Base-by-base conservation (phyloP, 2,113 vertebrate genomes). In the Coregonus clupeaformis region DNA sequence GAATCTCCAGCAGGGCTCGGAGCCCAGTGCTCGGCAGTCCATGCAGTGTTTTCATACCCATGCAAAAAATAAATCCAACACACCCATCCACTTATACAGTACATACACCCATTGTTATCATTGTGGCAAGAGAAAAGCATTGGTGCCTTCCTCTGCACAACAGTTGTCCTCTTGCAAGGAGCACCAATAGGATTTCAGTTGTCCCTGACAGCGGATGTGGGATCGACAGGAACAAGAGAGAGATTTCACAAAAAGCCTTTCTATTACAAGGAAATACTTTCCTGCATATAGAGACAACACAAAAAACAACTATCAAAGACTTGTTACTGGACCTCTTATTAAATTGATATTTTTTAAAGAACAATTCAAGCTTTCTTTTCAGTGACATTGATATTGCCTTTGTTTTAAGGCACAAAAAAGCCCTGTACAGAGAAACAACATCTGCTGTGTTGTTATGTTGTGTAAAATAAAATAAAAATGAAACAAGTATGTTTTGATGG, bases 391-490 rank as follows among this genome's bases (percentile, higher is more conserved):
- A 86, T 92, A 88, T 93, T 91, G 94, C 91, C 94, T 95, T 93
- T 91, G 87, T 93, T 96, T 94, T 91, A 82, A 94, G 92, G 91
- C 90, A 91, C 86, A 75, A 72, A 86, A 87, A 86, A 86, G 90
- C 90, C 88, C 91, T 96, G 92, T 97, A 96, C 93, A 95, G 91
- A 90, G 91, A 88, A 92, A 92, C 91, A 93, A 94, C 96, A 96
- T 94, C 92, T 12, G 29, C 9, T 47, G 93, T 96, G 94, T 94
- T 96, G 92, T 94, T 95, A 93, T 92, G 92, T 95, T 95, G 94
- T 96, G 94, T 95, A 93, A 94, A 97, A 95, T 96, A 91, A 93
- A 90, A 92, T 9, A 75, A 94, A 91, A 90, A 93, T 88, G 93
- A 86, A 86, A 81, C 88, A 89, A 83, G 74, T 87, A 92, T 88